Percentiles rank a stretch among this genome's conserved stretches.
phyloP scores from a whole-genome alignment of 2,113 vertebrate species.

The Stictonetta naevosa region DNA sequence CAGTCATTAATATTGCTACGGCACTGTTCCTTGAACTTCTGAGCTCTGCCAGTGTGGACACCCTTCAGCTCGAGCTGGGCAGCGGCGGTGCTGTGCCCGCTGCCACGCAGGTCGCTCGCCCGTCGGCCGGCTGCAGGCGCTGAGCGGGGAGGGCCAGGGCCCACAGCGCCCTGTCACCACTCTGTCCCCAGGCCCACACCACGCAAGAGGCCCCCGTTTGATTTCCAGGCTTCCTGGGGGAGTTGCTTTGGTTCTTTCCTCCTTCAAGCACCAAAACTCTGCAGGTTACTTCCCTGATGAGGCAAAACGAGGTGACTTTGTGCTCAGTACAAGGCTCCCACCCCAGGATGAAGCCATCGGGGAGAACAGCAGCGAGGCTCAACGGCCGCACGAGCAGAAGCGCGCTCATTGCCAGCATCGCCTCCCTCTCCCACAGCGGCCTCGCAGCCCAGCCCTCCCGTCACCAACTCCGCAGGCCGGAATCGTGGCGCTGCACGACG shows the following conservation, averaged over 20 bases:
- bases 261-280: not conserved
- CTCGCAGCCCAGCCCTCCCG: not conserved
- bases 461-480: not conserved
- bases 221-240: not conserved
- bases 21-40: constrained; percentile 75
- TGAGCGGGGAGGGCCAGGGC: too few species aligned
- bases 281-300: fast-evolving
- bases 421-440: too few species aligned
- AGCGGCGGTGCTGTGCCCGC: too few species aligned
- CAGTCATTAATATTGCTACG: constrained; percentile 74
- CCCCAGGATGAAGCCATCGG: fast-evolving
- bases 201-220: too few species aligned
- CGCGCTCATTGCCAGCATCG: fast-evolving
- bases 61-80: too few species aligned
- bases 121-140: too few species aligned
- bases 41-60: not conserved
- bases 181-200: too few species aligned
- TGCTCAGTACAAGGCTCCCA: not conserved
- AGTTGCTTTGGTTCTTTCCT: not conserved
- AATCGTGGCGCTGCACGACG: fast-evolving
- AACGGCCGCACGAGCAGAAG: fast-evolving
- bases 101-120: too few species aligned
- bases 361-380: not conserved
- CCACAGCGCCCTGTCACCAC: too few species aligned
- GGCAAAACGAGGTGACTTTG: fast-evolving